Conservation (phyloP, 1,140 invertebrate species). For the Paracyclopina nana region DNA sequence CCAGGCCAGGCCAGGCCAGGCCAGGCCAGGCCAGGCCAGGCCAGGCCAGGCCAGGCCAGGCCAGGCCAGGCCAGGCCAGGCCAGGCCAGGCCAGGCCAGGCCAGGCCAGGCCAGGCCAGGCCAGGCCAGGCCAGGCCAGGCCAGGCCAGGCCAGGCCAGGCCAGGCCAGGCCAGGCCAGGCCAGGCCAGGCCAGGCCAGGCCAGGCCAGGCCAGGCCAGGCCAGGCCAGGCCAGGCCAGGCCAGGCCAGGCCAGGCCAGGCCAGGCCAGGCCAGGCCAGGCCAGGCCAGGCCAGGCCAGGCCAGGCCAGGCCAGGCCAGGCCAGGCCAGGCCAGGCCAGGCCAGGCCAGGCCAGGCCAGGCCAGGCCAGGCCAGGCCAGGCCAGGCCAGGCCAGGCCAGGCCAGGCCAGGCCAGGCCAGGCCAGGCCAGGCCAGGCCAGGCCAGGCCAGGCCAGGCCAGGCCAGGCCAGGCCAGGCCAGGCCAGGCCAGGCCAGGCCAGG, state of each 20-base stretch:
- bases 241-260: constrained; percentile 20
- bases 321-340: constrained; percentile 20
- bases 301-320: constrained; percentile 21
- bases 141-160: constrained; percentile 17
- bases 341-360: constrained; percentile 18
- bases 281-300: constrained; percentile 9
- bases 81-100: constrained; percentile 21
- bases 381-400: constrained; percentile 20
- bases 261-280: constrained; percentile 18
- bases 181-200: constrained; percentile 19
- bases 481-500: constrained; percentile 18
- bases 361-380: constrained; percentile 20
- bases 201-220: constrained; percentile 20
- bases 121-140: constrained; percentile 19
- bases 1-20: constrained; percentile 20
- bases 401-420: constrained; percentile 20
- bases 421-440: constrained; percentile 21
- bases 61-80: constrained; percentile 21
- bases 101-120: constrained; percentile 20
- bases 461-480: constrained; percentile 17
- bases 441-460: constrained; percentile 20
- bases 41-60: constrained; percentile 18
- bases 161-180: constrained; percentile 18
- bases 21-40: constrained; percentile 20
- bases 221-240: constrained; percentile 19